Percentiles rank a stretch among this genome's conserved stretches.
phyloP scores from a whole-genome alignment of 2,888 invertebrate genomes.

The Dicyrtoma fusca region DNA sequence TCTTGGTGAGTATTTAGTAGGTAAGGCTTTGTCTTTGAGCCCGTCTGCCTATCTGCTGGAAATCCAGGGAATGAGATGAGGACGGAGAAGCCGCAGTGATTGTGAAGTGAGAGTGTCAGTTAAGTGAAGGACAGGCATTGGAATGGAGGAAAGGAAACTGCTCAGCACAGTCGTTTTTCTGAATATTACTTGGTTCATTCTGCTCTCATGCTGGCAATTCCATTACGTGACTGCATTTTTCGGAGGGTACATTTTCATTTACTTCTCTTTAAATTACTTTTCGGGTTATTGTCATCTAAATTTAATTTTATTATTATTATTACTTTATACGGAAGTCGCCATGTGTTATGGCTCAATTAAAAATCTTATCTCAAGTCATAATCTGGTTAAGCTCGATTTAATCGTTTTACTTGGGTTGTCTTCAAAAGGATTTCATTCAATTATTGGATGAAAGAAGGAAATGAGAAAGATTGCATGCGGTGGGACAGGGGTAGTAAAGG shows the following conservation, averaged over 20 bases:
- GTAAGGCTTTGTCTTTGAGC: too few relatives aligned
- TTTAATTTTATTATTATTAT: conserved; percentile 13
- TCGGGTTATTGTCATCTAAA: conserved; percentile 12
- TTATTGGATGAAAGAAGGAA: too few relatives aligned
- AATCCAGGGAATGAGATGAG: neutral
- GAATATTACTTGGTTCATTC: conserved; percentile 16
- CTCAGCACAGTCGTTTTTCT: neutral
- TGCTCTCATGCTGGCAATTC: conserved; percentile 22
- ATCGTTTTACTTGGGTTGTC: neutral
- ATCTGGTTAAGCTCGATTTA: conserved; percentile 7
- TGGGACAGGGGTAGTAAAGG: too few relatives aligned
- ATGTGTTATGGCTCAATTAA: conserved; percentile 17
- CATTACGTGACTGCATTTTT: conserved; percentile 17
- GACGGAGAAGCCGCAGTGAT: too few relatives aligned
- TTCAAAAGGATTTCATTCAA: too few relatives aligned
- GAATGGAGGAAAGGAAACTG: conserved; percentile 23
- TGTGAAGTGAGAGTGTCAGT: conserved; percentile 7
- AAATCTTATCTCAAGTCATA: conserved; percentile 11
- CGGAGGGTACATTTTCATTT: conserved; percentile 25
- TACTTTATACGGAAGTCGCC: neutral
- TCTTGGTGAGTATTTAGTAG: too few relatives aligned
- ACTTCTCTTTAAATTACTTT: conserved; percentile 16
- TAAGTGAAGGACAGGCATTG: conserved; percentile 6
- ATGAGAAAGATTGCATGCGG: too few relatives aligned
- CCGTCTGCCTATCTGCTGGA: too few relatives aligned